Base-by-base conservation (phyloP, 2,888 invertebrate genomes). In the Calephelis perditalis region DNA sequence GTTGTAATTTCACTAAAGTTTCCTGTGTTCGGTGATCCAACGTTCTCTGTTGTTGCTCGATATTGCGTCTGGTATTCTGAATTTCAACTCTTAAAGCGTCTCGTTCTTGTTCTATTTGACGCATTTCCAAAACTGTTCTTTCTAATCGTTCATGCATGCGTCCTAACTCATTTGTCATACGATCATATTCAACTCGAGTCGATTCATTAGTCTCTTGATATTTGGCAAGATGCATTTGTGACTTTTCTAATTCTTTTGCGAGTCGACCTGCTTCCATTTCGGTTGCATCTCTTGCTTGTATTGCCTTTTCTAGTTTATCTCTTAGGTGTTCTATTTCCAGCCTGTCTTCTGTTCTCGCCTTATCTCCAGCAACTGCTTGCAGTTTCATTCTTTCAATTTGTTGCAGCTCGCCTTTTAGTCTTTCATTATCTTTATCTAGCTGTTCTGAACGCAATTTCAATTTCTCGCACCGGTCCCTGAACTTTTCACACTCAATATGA, bases 401-500 rank as follows among this genome's bases (percentile, higher is more conserved):
- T 68, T 88, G 89, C 65, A 91, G 67, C 67, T 91, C 91, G 54
- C 84, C 82, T 70, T 91, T 91, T 10, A 91, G 82, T 60, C 90
- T 74, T 66, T 89, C 91, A 64, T 91, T 91, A 67, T 91, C 91
- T 70, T 93, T 93, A 72, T 95, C 95, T 62, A 94, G 79, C 72
- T 94, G 94, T 62, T 95, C 95, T 59, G 93, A 91, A 67, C 94
- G 93, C 61, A 93, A 79, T 73, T 95, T 94, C n/a, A 96, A 86
- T 85, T 96, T 96, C 76, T 97, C 97, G 78, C 96, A 94, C 66
- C 96, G 92, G 73, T 97, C 97, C 71, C 96, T 92, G 66, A 96
- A 93, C 87, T 97, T 97, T 78, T 97, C 97, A 71, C 96, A 94
- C 85, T 97, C 97, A 78, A 97, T 96, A 75, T 96, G 94, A 69